A percentile compares a stretch with the other conserved stretches of the same genome.
Evolutionary conservation across 1,140 invertebrate genomes (phyloP).

Genomic region (Drosophila novamexicana): DNA sequence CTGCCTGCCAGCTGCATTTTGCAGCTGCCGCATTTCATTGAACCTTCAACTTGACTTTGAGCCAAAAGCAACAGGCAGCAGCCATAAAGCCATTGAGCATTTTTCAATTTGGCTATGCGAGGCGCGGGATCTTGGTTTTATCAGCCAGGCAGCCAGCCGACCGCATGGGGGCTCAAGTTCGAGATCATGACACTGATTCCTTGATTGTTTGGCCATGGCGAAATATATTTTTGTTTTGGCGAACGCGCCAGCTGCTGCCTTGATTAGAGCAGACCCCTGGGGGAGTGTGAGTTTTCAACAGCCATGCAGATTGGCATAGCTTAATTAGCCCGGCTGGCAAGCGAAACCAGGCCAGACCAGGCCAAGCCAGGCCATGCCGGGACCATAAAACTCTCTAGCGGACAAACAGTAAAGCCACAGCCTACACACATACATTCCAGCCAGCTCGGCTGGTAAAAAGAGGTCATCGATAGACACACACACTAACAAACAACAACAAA

Average conservation of each 20-base stretch:
- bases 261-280: constrained; percentile 56
- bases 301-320: constrained; percentile 72
- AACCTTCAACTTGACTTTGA: constrained; percentile 82
- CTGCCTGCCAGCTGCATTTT: constrained; percentile 24
- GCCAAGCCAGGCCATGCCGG: constrained; percentile 21
- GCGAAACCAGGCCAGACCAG: constrained; percentile 28
- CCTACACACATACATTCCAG: constrained; percentile 62
- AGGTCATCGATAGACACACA: constrained; percentile 70
- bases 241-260: constrained; percentile 45
- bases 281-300: constrained; percentile 35
- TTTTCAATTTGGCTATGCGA: constrained; percentile 64
- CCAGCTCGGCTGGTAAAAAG: constrained; percentile 44
- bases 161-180: constrained; percentile 55
- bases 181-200: constrained; percentile 77
- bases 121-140: constrained; percentile 34
- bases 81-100: constrained; percentile 49
- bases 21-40: constrained; percentile 78
- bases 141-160: constrained; percentile 18
- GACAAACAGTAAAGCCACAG: constrained; percentile 24
- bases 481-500: constrained; percentile 10
- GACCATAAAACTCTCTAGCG: constrained; percentile 45
- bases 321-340: constrained; percentile 65
- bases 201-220: constrained; percentile 50
- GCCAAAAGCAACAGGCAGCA: constrained; percentile 23
- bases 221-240: constrained; percentile 52